Evolutionary conservation across 1,140 invertebrate genomes (phyloP).

Genomic region (Centruroides vittatus): DNA sequence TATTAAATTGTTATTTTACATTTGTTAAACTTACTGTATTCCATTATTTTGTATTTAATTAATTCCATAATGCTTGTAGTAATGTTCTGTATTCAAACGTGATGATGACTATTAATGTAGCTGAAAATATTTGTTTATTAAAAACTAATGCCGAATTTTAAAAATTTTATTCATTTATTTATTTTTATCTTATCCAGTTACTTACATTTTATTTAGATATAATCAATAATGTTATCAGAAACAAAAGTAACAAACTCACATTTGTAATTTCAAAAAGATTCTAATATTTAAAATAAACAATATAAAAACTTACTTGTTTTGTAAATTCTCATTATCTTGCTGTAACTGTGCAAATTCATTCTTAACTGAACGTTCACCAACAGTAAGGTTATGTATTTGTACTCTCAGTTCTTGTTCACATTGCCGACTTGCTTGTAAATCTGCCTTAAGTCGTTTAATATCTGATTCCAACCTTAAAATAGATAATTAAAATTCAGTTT

Average conservation of each 20-base stretch:
- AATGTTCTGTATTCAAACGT: too few species aligned
- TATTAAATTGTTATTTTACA: too few species aligned
- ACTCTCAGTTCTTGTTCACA: slow-evolving; percentile 67
- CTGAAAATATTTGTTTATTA: too few species aligned
- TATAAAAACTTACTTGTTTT: slow-evolving; percentile 46
- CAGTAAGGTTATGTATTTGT: slow-evolving; percentile 50
- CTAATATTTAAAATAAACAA: background rate
- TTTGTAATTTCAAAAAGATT: background rate
- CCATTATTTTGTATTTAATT: too few species aligned
- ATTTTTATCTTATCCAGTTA: too few species aligned
- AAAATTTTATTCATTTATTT: too few species aligned
- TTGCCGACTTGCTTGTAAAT: slow-evolving; percentile 50
- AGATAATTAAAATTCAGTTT: background rate
- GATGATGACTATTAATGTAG: too few species aligned
- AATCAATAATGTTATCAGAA: background rate
- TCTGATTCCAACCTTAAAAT: slow-evolving; percentile 45
- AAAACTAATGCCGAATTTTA: too few species aligned
- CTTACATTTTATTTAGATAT: background rate
- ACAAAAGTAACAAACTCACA: background rate
- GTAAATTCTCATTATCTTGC: slow-evolving; percentile 65
- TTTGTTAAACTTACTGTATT: too few species aligned
- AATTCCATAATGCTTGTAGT: too few species aligned
- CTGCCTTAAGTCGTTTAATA: slow-evolving; percentile 61
- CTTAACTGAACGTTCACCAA: slow-evolving; percentile 54
- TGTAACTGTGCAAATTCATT: slow-evolving; percentile 59